Conservation (phyloP, 2,888 invertebrate species). For the Leucozona laternaria region DNA sequence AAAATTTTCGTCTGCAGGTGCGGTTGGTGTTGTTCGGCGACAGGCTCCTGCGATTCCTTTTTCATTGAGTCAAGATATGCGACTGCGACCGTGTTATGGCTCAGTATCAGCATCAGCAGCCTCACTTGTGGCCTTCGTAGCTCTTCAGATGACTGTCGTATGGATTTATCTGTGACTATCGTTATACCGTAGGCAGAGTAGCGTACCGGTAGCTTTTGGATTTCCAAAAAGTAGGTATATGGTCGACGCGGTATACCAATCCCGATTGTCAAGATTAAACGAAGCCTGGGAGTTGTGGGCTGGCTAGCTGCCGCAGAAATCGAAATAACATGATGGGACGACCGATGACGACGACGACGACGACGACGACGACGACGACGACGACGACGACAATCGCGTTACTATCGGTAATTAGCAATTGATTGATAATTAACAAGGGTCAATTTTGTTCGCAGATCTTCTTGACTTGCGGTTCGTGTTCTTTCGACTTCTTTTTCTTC, state of each 20-base stretch:
- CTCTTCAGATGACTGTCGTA: slow-evolving; percentile 36
- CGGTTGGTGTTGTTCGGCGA: slow-evolving; percentile 64
- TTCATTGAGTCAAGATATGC: slow-evolving; percentile 10
- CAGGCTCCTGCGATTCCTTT: slow-evolving; percentile 62
- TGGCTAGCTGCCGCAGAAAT: slow-evolving; percentile 16
- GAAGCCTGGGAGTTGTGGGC: slow-evolving; percentile 43
- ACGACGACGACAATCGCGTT: slow-evolving; percentile 80
- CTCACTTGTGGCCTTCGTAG: slow-evolving; percentile 54
- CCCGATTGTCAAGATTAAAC: slow-evolving; percentile 71
- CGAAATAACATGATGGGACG: slow-evolving; percentile 66
- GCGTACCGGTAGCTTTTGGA: slow-evolving; percentile 67
- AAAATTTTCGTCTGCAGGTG: slow-evolving; percentile 71
- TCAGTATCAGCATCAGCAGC: slow-evolving; percentile 19
- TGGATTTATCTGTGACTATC: slow-evolving; percentile 67
- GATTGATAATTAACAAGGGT: slow-evolving; percentile 82
- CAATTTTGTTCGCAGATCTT: slow-evolving; percentile 78
- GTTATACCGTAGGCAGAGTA: slow-evolving; percentile 60
- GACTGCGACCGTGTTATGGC: slow-evolving; percentile 4
- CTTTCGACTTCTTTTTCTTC: not conserved
- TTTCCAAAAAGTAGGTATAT: slow-evolving; percentile 58
- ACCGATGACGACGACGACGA: slow-evolving; percentile 63
- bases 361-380: slow-evolving; percentile 77
- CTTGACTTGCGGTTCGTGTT: slow-evolving; percentile 28
- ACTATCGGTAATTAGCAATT: slow-evolving; percentile 82
- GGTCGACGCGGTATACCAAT: slow-evolving; percentile 38